A percentile compares a stretch with the other conserved stretches of the same genome.
Conservation (phyloP, 2,888 invertebrate genomes). For the Trissolcus brochymenae region DNA sequence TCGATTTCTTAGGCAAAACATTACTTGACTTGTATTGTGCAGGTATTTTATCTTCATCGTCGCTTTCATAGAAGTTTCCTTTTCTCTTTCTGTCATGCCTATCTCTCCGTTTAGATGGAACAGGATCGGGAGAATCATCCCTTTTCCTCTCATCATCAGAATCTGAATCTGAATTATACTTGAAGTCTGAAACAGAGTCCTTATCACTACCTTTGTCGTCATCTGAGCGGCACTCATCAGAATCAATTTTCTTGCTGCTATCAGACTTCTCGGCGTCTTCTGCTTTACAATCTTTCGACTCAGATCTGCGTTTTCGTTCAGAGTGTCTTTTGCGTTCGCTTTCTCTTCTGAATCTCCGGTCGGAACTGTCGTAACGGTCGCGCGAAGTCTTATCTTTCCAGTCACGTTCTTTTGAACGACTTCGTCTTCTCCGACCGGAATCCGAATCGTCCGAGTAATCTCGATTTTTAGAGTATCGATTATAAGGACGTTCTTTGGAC, state of each 20-base stretch:
- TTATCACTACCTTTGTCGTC: slow-evolving; percentile 40
- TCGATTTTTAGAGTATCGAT: slow-evolving; percentile 16
- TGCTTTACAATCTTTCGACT: slow-evolving; percentile 15
- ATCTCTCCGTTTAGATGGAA: not conserved
- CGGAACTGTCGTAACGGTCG: slow-evolving; percentile 67
- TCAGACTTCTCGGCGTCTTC: slow-evolving; percentile 13
- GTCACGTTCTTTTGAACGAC: slow-evolving; percentile 67
- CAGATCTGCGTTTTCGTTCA: slow-evolving; percentile 7
- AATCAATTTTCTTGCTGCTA: slow-evolving; percentile 9
- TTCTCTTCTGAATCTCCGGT: slow-evolving; percentile 58
- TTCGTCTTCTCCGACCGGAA: slow-evolving; percentile 62
- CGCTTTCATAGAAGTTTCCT: slow-evolving; percentile 38
- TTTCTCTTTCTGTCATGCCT: slow-evolving; percentile 10
- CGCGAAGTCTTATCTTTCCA: slow-evolving; percentile 61
- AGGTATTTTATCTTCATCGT: slow-evolving; percentile 59
- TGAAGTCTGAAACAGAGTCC: slow-evolving; percentile 21
- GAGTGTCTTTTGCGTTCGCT: slow-evolving; percentile 13
- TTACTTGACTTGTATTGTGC: slow-evolving; percentile 61
- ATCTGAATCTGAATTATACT: slow-evolving; percentile 17
- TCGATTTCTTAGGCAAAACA: slow-evolving; percentile 47
- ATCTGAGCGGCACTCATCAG: slow-evolving; percentile 19
- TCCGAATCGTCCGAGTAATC: slow-evolving; percentile 65
- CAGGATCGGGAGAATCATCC: not conserved
- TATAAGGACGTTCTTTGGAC: slow-evolving; percentile 59
- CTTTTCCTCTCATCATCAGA: slow-evolving; percentile 15